A percentile compares a stretch with the other conserved stretches of the same genome.
Conservation (phyloP, 1,140 invertebrate genomes). For the Bombus pascuorum region DNA sequence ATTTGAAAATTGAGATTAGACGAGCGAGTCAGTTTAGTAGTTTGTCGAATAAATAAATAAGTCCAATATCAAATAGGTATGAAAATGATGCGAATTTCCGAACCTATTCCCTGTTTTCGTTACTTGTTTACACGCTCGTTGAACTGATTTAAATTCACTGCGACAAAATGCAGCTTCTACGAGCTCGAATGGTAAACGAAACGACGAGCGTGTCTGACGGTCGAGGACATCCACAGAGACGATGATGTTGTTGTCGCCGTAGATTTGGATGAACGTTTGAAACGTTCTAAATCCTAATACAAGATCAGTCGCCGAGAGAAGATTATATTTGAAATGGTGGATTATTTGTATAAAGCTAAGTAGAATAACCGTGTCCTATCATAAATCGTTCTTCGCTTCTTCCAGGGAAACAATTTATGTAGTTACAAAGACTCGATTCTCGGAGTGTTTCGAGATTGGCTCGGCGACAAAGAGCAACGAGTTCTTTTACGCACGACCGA, state of each 20-base stretch:
- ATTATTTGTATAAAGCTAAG: no score
- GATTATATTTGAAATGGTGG: no score
- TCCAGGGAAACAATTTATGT: neutral
- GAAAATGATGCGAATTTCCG: no score
- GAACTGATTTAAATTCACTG: neutral
- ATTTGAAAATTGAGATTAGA: neutral
- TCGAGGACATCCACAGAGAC: neutral
- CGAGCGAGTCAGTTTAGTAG: neutral
- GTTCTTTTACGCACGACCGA: slow-evolving; percentile 6
- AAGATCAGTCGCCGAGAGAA: no score
- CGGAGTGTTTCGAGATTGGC: neutral
- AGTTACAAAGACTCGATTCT: neutral
- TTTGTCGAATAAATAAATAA: neutral
- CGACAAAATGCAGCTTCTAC: neutral
- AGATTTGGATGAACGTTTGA: no score
- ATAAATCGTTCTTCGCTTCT: neutral
- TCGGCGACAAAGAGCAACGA: neutral
- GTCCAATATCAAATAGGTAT: neutral
- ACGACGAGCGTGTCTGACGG: no score
- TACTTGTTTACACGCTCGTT: neutral
- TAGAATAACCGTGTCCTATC: no score
- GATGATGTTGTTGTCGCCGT: no score
- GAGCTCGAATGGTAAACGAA: neutral
- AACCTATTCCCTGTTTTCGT: neutral
- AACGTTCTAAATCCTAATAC: no score